Evolutionary conservation across 2,797 vertebrate species (phyloP).

Genomic region (Smutsia temminckii): DNA sequence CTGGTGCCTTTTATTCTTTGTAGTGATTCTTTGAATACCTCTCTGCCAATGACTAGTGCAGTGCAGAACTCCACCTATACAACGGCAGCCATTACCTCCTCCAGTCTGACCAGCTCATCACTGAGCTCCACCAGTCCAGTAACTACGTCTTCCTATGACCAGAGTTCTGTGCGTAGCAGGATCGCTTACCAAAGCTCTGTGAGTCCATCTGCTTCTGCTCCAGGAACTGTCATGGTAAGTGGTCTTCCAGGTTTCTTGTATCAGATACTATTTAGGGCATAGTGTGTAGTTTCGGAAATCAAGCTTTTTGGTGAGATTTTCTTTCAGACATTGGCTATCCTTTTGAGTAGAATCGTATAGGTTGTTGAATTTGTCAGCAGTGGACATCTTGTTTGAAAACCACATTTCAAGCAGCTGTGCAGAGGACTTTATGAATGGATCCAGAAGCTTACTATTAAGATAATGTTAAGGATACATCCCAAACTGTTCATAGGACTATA

Average conservation of each 20-base stretch:
- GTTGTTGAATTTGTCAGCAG: background rate
- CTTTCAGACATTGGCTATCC: background rate
- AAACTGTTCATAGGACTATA: background rate
- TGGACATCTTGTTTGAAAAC: background rate
- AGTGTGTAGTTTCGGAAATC: background rate
- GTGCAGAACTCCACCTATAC: constrained; percentile 92
- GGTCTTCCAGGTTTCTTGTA: background rate
- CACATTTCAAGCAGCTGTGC: background rate
- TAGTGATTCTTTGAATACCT: constrained; percentile 93
- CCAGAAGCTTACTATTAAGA: background rate
- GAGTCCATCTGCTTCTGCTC: constrained; percentile 86
- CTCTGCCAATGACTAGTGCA: constrained; percentile 90
- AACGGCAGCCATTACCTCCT: constrained; percentile 88
- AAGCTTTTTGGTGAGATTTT: background rate
- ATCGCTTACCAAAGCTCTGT: constrained; percentile 86
- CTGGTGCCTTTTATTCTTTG: constrained; percentile 76
- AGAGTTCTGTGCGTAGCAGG: constrained; percentile 89
- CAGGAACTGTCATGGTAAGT: constrained; percentile 90
- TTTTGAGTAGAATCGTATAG: background rate
- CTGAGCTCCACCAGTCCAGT: constrained; percentile 86
- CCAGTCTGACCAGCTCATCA: constrained; percentile 88
- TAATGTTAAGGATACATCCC: background rate
- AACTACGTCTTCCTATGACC: constrained; percentile 91
- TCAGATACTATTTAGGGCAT: background rate
- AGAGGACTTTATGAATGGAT: background rate